Percentiles rank a stretch among this genome's conserved stretches.
Evolutionary conservation across 2,113 vertebrate genomes (phyloP).

Genomic region (Nipponia nippon): DNA sequence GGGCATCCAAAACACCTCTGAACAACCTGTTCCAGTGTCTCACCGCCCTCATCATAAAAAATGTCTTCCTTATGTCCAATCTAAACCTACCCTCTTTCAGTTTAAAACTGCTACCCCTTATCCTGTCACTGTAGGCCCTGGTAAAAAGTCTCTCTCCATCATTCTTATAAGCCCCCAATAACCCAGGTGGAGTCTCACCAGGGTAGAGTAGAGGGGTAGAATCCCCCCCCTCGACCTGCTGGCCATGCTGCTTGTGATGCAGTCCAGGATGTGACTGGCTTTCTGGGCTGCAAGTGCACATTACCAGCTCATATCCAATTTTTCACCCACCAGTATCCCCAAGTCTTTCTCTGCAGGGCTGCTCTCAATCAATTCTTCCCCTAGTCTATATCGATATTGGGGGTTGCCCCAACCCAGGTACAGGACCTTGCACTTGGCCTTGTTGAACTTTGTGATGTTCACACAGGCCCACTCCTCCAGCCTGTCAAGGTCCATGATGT

Average conservation of each 20-base stretch:
- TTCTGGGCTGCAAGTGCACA: not conserved
- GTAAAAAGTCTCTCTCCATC: not conserved
- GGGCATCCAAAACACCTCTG: not conserved
- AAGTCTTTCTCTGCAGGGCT: not conserved
- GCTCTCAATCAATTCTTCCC: not conserved
- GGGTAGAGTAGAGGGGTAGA: not conserved
- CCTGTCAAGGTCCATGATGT: not conserved
- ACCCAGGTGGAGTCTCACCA: not conserved
- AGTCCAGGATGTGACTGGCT: not conserved
- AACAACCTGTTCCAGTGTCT: accelerated
- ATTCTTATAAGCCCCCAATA: not conserved
- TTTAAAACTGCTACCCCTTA: not conserved
- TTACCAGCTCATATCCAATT: not conserved
- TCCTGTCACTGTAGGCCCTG: not conserved
- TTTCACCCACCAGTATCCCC: no score
- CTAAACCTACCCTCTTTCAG: not conserved
- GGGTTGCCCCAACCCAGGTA: not conserved
- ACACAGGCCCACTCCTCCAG: not conserved
- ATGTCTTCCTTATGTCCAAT: no score
- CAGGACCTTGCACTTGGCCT: not conserved
- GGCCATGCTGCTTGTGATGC: not conserved
- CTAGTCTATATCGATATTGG: accelerated
- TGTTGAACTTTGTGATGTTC: not conserved
- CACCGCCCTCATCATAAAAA: not conserved
- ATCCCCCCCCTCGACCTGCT: no score